Percentiles rank a stretch among this genome's conserved stretches.
Evolutionary conservation across 2,797 vertebrate species (phyloP).

Genomic region (Prunella strophiata): DNA sequence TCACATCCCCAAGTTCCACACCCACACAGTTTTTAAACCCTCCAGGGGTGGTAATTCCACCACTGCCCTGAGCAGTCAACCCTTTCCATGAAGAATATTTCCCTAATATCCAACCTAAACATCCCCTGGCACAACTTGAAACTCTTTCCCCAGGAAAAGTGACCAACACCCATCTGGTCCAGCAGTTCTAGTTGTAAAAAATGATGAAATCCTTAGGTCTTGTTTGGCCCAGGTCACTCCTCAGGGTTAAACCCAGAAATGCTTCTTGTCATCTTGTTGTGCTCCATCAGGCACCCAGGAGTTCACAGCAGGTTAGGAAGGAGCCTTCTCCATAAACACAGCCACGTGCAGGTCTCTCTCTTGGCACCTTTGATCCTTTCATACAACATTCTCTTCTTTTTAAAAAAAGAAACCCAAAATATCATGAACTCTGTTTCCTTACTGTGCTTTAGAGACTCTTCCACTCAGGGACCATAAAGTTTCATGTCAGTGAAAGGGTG

Average conservation of each 20-base stretch:
- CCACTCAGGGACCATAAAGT: background rate
- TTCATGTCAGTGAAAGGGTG: accelerated
- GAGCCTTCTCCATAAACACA: background rate
- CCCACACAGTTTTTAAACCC: background rate
- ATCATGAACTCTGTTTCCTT: background rate
- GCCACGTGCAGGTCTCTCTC: accelerated
- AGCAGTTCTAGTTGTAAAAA: background rate
- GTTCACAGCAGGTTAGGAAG: background rate
- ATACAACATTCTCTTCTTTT: accelerated
- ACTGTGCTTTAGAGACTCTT: background rate
- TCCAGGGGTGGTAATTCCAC: background rate
- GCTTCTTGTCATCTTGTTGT: accelerated
- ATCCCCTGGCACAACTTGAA: background rate
- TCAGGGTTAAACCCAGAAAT: background rate
- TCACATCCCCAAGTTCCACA: background rate
- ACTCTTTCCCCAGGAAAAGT: accelerated
- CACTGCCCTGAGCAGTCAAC: background rate
- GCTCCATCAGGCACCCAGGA: background rate
- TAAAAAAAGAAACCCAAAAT: no score
- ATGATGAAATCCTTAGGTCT: accelerated
- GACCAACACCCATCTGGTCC: background rate
- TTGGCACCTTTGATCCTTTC: background rate
- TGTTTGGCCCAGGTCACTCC: background rate
- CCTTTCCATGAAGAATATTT: background rate
- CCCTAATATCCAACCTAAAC: background rate